Base-by-base conservation (phyloP, 2,113 vertebrate genomes). In the Carassius auratus region DNA sequence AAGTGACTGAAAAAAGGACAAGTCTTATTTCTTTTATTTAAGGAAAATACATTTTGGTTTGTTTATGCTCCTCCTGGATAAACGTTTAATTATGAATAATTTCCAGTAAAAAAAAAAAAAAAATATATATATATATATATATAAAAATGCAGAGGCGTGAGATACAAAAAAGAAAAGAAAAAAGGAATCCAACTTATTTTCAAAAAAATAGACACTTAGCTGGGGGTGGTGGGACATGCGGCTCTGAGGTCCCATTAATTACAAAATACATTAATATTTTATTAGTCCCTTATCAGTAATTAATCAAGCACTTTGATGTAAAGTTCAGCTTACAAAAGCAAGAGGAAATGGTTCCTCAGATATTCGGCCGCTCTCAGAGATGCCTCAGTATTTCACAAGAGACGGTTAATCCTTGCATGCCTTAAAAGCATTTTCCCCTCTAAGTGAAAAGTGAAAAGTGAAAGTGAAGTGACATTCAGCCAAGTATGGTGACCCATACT, bases 271-370 rank as follows among this genome's bases (percentile, higher is more conserved):
- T 94, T 94, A 89, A 93, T 94, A 89, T 93, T 95, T 95, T 94
- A 95, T 94, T 94, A 93, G 87, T 79, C 90, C 87, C 93, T 94
- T 94, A 94, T 95, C 92, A 91, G 94, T 92, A 95, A 95, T 93
- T 95, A 95, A 95, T 95, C 92, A 94, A 86, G 84, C 90, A 87
- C 93, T 95, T 93, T 93, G 90, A 94, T 94, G 89, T 92, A 94
- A 95, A 95, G 92, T 94, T 94, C 92, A 93, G 74, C 86, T 93
- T 91, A 88, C 88, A 92, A 93, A 95, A 90, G 87, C 61, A 26
- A 74, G 59, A 86, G 69, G 83, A 86, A 86, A 84, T 52, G 86
- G 89, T 89, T 92, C 88, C 91, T 93, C 89, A 89, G 86, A 93
- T 90, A 86, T 7, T 74, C 91, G 14, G 6, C 38, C 88, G 82